Base-by-base conservation (phyloP, 2,113 vertebrate species). In the Apteryx owenii region DNA sequence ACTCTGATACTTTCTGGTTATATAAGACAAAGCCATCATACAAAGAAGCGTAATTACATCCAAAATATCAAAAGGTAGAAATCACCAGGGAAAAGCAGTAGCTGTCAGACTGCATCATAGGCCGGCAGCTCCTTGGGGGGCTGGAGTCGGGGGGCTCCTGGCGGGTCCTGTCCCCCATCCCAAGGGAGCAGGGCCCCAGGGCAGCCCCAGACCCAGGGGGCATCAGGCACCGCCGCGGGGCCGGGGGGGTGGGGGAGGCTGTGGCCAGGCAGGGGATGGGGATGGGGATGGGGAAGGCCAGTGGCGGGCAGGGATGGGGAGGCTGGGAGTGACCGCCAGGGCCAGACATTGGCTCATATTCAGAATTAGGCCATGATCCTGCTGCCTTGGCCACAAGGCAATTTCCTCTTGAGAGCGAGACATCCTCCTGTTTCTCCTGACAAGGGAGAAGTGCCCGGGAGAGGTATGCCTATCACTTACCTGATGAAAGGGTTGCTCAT, bases 211-310 rank as follows among this genome's bases (percentile, higher is more conserved):
- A 13, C 29, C 29, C 1, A 0, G 56, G 56, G 26, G 7, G 21
- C 5, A 29, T 5, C 7, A 0, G 9, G 5, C 40, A n/a, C 3
- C 19, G 44, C 7, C 16, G 2, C 31, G 28, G 44, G 44, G 44
- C 16, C 44, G 44, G 44, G 44, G 4, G 40, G 12, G 13, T 50
- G 36, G 36, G 36, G 36, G 36, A 38, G 36, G 40, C 56, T 29
- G 10, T 58, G 29, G 16, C 20, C 60, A 50, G 21, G 13, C 29
- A 79, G 18, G 31, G 36, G 19, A 4, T 53, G 10, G 54, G 28
- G 3, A 28, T 28, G 19, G 23, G n/a, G 5, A 53, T 58, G 5
- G 6, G 29, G 40, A 9, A 13, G 12, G 31, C 3, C 1, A 0
- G 3, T 2, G 54, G 28, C 8, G 48, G 69, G 8, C 21, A 11